Conservation (phyloP, 2,113 vertebrate genomes). For the Limnothrissa miodon region DNA sequence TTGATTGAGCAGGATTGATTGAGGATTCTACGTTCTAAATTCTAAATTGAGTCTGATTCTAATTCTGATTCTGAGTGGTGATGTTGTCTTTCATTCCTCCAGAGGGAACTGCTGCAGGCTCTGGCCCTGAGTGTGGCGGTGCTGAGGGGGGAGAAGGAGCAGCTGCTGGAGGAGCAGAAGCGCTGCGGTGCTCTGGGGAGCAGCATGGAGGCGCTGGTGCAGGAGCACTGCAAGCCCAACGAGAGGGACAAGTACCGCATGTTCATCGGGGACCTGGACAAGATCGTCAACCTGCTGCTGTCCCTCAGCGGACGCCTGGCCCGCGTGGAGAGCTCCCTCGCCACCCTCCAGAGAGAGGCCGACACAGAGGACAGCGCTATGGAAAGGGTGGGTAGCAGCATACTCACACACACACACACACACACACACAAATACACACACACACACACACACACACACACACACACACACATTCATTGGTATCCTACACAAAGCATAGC, state of each 20-base stretch:
- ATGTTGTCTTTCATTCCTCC: not conserved
- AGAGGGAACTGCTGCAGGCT: conserved; percentile 87
- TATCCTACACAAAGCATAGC: not conserved
- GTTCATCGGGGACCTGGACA: conserved; percentile 94
- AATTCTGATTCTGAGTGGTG: no score
- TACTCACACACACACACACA: not conserved
- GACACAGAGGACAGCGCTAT: conserved; percentile 60
- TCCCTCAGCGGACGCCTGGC: conserved; percentile 90
- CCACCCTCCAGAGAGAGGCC: conserved; percentile 66
- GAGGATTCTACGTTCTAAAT: no score
- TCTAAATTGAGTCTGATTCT: no score
- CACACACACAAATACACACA: not conserved
- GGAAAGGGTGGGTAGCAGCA: conserved; percentile 77
- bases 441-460: not conserved
- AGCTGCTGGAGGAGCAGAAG: conserved; percentile 77
- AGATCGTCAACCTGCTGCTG: conserved; percentile 91
- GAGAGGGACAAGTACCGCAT: conserved; percentile 94
- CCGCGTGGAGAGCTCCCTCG: conserved; percentile 83
- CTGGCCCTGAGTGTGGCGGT: conserved; percentile 77
- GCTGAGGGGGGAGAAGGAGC: conserved; percentile 81
- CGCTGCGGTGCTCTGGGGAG: conserved; percentile 76
- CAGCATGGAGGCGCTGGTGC: conserved; percentile 78
- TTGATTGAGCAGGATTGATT: no score
- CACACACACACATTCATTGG: not conserved
- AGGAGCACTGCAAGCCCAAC: conserved; percentile 82